A percentile compares a stretch with the other conserved stretches of the same genome.
Evolutionary conservation across 2,888 invertebrate genomes (phyloP).

Genomic region (Agrochola lota): DNA sequence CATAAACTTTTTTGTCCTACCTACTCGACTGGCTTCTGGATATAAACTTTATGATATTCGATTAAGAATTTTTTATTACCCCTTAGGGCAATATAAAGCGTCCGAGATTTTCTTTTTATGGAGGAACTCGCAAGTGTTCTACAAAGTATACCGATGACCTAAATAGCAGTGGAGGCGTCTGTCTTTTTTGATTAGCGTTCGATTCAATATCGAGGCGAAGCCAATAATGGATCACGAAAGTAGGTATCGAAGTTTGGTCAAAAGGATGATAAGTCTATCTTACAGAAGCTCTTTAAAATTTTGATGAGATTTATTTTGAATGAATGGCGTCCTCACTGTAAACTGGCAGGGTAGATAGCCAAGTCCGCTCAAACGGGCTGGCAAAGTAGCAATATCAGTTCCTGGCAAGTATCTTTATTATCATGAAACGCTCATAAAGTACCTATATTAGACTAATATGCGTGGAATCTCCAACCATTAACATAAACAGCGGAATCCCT

Average conservation of each 20-base stretch:
- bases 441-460: constrained; percentile 27
- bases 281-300: constrained; percentile 2
- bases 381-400: constrained; percentile 9
- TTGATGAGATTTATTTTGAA: constrained; percentile 7
- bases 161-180: constrained; percentile 7
- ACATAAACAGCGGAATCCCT: constrained; percentile 3
- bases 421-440: constrained; percentile 1
- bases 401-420: constrained; percentile 12
- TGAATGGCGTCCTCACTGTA: not conserved
- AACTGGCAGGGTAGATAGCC: constrained; percentile 12
- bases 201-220: not conserved
- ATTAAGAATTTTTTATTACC: constrained; percentile 47
- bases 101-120: constrained; percentile 38
- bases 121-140: constrained; percentile 16
- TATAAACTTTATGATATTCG: constrained; percentile 44
- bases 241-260: not conserved
- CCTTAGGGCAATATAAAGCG: constrained; percentile 28
- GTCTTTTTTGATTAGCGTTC: not conserved
- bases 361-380: constrained; percentile 19
- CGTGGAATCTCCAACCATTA: constrained; percentile 24
- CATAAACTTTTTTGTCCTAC: constrained; percentile 35
- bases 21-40: not conserved
- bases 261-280: not conserved
- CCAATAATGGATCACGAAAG: not conserved
- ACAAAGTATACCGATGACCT: constrained; percentile 19